These are phyloP conservation scores for Rhagoletis zephyria DNA, from an alignment of 1,140 invertebrate species.

Conservation along the genomic window DNA sequence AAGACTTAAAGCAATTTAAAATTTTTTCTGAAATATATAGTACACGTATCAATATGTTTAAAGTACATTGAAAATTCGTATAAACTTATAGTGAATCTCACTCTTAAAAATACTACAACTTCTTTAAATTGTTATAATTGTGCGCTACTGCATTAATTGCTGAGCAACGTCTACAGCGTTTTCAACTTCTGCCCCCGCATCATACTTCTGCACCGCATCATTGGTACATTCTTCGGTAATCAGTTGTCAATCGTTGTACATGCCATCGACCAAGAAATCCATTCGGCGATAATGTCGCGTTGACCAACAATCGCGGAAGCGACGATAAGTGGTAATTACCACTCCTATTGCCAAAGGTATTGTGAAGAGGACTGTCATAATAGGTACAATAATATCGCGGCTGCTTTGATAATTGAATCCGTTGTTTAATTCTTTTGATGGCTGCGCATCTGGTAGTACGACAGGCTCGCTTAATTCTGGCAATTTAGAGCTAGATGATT, in stretches of 20 bases:
- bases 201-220: not conserved
- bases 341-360: constrained; percentile 75
- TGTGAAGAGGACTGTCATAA: constrained; percentile 74
- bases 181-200: not conserved
- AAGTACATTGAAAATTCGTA: not conserved
- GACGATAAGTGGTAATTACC: constrained; percentile 75
- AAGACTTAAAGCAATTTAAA: not conserved
- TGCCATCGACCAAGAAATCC: constrained; percentile 80
- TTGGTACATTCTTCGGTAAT: not conserved
- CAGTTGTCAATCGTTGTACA: constrained; percentile 78
- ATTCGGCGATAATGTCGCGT: constrained; percentile 79
- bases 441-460: constrained; percentile 57
- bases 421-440: constrained; percentile 62
- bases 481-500: constrained; percentile 28
- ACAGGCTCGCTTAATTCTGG: constrained; percentile 18
- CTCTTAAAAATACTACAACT: not conserved
- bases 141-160: not conserved
- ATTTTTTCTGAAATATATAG: not conserved
- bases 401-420: constrained; percentile 60
- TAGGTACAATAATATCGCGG: constrained; percentile 75
- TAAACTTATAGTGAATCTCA: constrained; percentile 19
- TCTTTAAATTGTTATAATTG: constrained; percentile 8
- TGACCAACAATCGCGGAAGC: constrained; percentile 78
- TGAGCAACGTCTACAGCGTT: not conserved
- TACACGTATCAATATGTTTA: not conserved